phyloP scores from a whole-genome alignment of 2,797 vertebrate genomes.

The Gouania willdenowi region DNA sequence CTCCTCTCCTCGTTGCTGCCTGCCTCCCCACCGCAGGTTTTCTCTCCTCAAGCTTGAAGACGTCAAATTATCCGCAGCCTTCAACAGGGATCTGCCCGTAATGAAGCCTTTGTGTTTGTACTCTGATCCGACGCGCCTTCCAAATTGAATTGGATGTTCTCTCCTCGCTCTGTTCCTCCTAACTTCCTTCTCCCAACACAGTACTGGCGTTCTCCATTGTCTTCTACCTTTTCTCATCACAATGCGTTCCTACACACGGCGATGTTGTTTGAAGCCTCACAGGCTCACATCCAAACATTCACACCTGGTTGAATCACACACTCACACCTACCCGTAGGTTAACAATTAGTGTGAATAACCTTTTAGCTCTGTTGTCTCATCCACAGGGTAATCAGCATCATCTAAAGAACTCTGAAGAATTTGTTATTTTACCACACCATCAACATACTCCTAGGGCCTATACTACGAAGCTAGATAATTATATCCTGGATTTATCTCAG shows the following conservation, averaged over 20 bases:
- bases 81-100: slow-evolving; percentile 56
- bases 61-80: slow-evolving; percentile 56
- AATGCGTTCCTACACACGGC: slow-evolving; percentile 18
- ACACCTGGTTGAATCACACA: slow-evolving; percentile 26
- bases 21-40: neutral
- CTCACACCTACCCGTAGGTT: neutral
- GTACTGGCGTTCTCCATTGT: slow-evolving; percentile 46
- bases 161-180: slow-evolving; percentile 55
- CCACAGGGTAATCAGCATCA: too few relatives aligned
- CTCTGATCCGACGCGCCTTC: slow-evolving; percentile 56
- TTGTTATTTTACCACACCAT: too few relatives aligned
- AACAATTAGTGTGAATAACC: too few relatives aligned
- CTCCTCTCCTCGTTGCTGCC: slow-evolving; percentile 3
- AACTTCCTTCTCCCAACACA: slow-evolving; percentile 43
- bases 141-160: slow-evolving; percentile 72
- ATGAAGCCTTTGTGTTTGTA: slow-evolving; percentile 74
- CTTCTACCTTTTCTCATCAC: slow-evolving; percentile 16
- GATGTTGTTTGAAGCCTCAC: slow-evolving; percentile 34
- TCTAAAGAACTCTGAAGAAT: too few relatives aligned
- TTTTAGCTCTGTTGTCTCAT: too few relatives aligned
- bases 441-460: too few relatives aligned
- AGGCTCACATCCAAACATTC: slow-evolving; percentile 9
- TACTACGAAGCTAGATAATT: too few relatives aligned
- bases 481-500: too few relatives aligned
- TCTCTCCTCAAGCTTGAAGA: slow-evolving; percentile 33